Evolutionary conservation across 1,140 invertebrate species (phyloP).

Genomic region (Kradibia gibbosae): DNA sequence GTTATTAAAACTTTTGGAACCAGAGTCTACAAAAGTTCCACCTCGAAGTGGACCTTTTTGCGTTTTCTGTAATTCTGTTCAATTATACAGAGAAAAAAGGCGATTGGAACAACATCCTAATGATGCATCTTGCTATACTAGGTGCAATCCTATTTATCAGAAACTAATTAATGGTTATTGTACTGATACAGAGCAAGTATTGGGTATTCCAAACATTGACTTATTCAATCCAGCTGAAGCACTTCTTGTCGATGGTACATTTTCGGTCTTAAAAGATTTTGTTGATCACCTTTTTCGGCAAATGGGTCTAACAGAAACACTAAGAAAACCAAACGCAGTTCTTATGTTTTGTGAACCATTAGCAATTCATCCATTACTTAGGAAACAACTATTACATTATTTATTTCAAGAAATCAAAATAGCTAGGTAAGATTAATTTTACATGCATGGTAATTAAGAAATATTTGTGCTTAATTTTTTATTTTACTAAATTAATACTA

Average conservation of each 20-base stretch:
- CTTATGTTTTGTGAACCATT: slow-evolving; percentile 72
- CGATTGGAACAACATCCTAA: slow-evolving; percentile 63
- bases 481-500: not conserved
- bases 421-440: slow-evolving; percentile 63
- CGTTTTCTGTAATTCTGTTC: slow-evolving; percentile 69
- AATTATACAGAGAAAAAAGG: slow-evolving; percentile 69
- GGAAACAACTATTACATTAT: slow-evolving; percentile 71
- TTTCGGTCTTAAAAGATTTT: slow-evolving; percentile 69
- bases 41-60: slow-evolving; percentile 70
- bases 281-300: slow-evolving; percentile 71
- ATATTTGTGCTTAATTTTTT: not conserved
- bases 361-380: slow-evolving; percentile 66
- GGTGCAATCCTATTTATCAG: slow-evolving; percentile 68
- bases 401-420: slow-evolving; percentile 73
- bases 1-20: slow-evolving; percentile 63
- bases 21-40: slow-evolving; percentile 63
- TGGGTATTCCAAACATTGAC: slow-evolving; percentile 71
- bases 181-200: slow-evolving; percentile 67
- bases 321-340: slow-evolving; percentile 70
- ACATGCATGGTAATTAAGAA: not conserved
- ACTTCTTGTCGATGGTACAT: slow-evolving; percentile 66
- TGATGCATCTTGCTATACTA: slow-evolving; percentile 62
- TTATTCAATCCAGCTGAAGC: slow-evolving; percentile 71
- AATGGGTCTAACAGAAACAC: slow-evolving; percentile 66
- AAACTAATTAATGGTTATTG: slow-evolving; percentile 71